Evolutionary conservation across 2,113 vertebrate genomes (phyloP).

Genomic region (Nothocercus julius): DNA sequence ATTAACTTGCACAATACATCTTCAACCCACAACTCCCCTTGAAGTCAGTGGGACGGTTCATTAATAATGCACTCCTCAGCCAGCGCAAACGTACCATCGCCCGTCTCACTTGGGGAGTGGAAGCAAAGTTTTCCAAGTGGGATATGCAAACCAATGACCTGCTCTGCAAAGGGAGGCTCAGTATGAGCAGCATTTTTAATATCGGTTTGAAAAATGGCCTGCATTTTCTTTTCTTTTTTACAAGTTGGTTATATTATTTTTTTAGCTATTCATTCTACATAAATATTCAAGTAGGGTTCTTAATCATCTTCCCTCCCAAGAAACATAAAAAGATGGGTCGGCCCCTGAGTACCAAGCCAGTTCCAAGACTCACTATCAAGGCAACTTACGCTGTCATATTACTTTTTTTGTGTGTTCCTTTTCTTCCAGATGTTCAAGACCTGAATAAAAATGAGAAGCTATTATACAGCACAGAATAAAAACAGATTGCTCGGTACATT

Average conservation of each 20-base stretch:
- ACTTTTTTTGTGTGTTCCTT: slow-evolving; percentile 32
- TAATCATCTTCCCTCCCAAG: background rate
- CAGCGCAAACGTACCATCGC: background rate
- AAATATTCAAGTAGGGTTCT: background rate
- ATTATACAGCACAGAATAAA: slow-evolving; percentile 49
- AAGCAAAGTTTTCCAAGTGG: background rate
- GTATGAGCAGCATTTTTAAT: background rate
- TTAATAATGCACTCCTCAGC: background rate
- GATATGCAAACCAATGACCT: background rate
- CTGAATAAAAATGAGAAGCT: slow-evolving; percentile 58
- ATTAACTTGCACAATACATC: background rate
- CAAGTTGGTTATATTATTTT: background rate
- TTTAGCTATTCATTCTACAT: background rate
- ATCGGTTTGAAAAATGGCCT: background rate
- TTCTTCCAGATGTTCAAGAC: slow-evolving; percentile 45
- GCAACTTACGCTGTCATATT: background rate
- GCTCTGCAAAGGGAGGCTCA: background rate
- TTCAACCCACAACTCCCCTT: background rate
- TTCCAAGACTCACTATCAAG: background rate
- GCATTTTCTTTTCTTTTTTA: background rate
- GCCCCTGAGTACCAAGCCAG: background rate
- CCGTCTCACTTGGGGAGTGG: background rate
- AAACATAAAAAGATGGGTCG: background rate
- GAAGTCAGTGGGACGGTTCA: background rate
- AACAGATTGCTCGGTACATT: slow-evolving; percentile 34